Evolutionary conservation across 1,140 invertebrate species (phyloP).

Genomic region (Drosophila leontia): DNA sequence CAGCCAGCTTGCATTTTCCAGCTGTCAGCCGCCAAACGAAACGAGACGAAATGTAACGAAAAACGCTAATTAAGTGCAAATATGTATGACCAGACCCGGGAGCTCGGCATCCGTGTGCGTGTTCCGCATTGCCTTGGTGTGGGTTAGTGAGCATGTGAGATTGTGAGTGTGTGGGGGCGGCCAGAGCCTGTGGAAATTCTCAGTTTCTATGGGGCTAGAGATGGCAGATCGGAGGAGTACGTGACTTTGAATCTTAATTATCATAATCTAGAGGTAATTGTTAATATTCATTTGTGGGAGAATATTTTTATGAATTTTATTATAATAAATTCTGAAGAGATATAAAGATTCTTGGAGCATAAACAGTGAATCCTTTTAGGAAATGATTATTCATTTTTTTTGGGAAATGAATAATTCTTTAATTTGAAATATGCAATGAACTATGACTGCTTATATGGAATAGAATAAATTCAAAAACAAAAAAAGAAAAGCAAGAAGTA

Average conservation of each 20-base stretch:
- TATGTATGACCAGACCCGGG: constrained; percentile 65
- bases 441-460: no score
- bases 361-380: constrained; percentile 6
- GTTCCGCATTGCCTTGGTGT: constrained; percentile 40
- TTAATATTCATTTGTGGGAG: not conserved
- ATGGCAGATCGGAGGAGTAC: constrained; percentile 35
- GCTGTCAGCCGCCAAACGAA: constrained; percentile 41
- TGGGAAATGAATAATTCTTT: not conserved
- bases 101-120: constrained; percentile 37
- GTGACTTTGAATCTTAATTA: constrained; percentile 34
- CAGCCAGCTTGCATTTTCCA: constrained; percentile 16
- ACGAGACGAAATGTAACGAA: constrained; percentile 46
- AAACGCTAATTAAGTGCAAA: constrained; percentile 81
- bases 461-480: no score
- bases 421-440: no score
- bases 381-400: not conserved
- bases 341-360: not conserved
- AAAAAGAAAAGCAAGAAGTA: not conserved
- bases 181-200: constrained; percentile 7
- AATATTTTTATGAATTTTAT: constrained; percentile 1
- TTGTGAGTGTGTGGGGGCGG: constrained; percentile 62
- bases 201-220: constrained; percentile 44
- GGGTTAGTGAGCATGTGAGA: constrained; percentile 35
- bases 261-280: not conserved
- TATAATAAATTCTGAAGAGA: not conserved